These are phyloP conservation scores for Halichondria panicea DNA, from an alignment of 37 sponge, comb jelly and placozoan species.

Conservation along the genomic window DNA sequence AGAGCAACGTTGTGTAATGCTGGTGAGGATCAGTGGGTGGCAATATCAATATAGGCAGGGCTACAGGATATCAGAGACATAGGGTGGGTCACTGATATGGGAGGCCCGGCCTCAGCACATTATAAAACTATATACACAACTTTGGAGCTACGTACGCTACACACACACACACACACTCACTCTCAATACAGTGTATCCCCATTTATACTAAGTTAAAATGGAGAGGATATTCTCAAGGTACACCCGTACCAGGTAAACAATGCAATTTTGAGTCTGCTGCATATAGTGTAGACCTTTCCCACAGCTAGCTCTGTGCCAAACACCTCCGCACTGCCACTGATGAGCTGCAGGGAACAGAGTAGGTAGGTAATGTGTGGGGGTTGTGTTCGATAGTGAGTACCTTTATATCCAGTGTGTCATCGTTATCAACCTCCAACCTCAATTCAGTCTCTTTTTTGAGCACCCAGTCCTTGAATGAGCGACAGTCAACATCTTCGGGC, in stretches of 20 bases:
- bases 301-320: slow-evolving; percentile 92
- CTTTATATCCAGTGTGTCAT: slow-evolving; percentile 22
- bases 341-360: slow-evolving; percentile 36
- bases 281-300: slow-evolving; percentile 64
- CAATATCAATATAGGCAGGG: too few relatives aligned
- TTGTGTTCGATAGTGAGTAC: slow-evolving; percentile 5
- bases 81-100: too few relatives aligned
- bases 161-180: background rate
- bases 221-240: slow-evolving; percentile 40
- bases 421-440: slow-evolving; percentile 73
- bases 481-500: slow-evolving; percentile 3
- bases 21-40: too few relatives aligned
- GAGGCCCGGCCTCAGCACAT: too few relatives aligned
- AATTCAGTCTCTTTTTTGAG: slow-evolving; percentile 78
- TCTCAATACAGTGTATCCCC: too few relatives aligned
- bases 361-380: background rate
- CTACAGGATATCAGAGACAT: too few relatives aligned
- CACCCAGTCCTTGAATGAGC: slow-evolving; percentile 65
- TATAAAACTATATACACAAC: too few relatives aligned
- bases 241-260: slow-evolving; percentile 91
- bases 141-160: too few relatives aligned
- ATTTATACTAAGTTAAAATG: background rate
- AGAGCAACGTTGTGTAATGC: too few relatives aligned
- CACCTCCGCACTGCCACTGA: slow-evolving; percentile 86
- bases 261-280: slow-evolving; percentile 66